Evolutionary conservation across 2,797 vertebrate species (phyloP).

Genomic region (Lithobates pipiens): DNA sequence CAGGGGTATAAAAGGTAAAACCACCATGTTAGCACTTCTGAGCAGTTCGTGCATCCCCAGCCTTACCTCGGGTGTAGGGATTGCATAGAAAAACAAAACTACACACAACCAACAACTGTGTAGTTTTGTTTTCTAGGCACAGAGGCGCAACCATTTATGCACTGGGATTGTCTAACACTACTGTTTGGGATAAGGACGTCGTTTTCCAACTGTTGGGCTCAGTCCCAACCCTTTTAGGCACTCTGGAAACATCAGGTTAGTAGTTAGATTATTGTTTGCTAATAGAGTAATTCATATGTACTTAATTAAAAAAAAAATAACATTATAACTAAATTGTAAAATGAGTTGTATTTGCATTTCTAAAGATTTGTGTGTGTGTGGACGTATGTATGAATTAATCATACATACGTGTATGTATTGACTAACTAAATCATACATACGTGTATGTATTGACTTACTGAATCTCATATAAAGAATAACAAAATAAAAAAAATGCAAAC

Average conservation of each 20-base stretch:
- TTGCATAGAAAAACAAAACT: constrained; percentile 94
- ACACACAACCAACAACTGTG: constrained; percentile 86
- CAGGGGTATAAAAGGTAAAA: constrained; percentile 82
- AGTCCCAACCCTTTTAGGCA: constrained; percentile 87
- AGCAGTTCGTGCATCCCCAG: constrained; percentile 98
- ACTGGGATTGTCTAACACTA: constrained; percentile 87
- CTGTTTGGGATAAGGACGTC: constrained; percentile 87
- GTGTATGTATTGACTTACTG: no score
- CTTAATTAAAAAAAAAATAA: not conserved
- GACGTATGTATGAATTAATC: not conserved
- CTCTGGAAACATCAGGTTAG: constrained; percentile 92
- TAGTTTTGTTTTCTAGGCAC: constrained; percentile 89
- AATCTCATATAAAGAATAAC: constrained; percentile 10
- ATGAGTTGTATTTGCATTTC: no score
- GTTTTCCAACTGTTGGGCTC: constrained; percentile 84
- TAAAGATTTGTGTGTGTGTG: not conserved
- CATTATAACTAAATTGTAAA: no score
- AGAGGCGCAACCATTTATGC: constrained; percentile 89
- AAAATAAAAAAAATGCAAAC: not conserved
- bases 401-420: no score
- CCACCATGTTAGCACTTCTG: constrained; percentile 85
- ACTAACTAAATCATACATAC: no score
- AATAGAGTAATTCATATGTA: not conserved
- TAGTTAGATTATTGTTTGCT: constrained; percentile 60
- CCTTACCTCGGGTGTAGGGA: constrained; percentile 99